phyloP scores from a whole-genome alignment of 1,140 invertebrate genomes.

The Macrobrachium rosenbergii region DNA sequence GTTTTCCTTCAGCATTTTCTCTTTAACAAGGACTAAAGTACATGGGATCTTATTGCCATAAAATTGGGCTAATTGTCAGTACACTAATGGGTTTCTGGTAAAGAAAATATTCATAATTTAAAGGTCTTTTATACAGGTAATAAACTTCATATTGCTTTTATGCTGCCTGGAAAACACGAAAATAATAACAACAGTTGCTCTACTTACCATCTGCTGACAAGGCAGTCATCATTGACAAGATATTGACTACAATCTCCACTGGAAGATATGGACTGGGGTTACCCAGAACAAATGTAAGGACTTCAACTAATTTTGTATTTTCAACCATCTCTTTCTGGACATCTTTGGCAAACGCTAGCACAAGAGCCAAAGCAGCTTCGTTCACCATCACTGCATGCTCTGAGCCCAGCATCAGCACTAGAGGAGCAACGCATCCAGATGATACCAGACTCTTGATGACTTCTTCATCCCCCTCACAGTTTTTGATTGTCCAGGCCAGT shows the following conservation, averaged over 20 bases:
- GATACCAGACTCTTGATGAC: conserved; percentile 77
- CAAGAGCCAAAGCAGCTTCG: conserved; percentile 75
- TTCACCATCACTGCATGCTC: conserved; percentile 90
- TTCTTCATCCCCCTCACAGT: conserved; percentile 75
- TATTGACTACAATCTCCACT: conserved; percentile 42
- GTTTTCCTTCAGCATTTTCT: too few relatives aligned
- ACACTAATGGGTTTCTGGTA: too few relatives aligned
- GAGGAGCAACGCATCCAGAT: conserved; percentile 78
- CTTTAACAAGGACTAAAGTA: too few relatives aligned
- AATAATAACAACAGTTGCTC: not conserved
- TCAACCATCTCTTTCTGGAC: conserved; percentile 19
- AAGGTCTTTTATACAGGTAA: too few relatives aligned
- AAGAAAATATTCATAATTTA: too few relatives aligned
- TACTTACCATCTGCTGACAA: conserved; percentile 23
- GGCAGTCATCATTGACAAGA: conserved; percentile 39
- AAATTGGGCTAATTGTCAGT: too few relatives aligned
- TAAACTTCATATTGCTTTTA: too few relatives aligned
- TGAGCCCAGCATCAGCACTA: conserved; percentile 85
- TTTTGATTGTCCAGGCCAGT: conserved; percentile 85
- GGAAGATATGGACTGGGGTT: conserved; percentile 33
- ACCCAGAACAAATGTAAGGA: conserved; percentile 36
- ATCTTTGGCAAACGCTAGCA: conserved; percentile 13
- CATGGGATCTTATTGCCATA: too few relatives aligned
- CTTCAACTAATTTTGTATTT: conserved; percentile 31
- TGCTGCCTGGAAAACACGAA: too few relatives aligned